Evolutionary conservation across 2,888 invertebrate genomes (phyloP).

Genomic region (Pammene aurita): DNA sequence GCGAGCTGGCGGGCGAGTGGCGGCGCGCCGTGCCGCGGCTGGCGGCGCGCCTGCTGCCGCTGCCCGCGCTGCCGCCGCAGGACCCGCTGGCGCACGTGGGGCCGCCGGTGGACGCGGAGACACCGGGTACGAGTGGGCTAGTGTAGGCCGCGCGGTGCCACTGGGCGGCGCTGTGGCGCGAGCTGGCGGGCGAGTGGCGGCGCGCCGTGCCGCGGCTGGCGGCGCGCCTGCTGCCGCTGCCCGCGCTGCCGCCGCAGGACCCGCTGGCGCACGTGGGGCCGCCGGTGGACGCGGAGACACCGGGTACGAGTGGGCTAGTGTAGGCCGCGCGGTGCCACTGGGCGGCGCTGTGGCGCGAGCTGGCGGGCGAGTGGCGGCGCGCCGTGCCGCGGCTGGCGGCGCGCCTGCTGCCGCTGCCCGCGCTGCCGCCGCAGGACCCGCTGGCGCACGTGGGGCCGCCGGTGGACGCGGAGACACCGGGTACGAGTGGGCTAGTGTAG

Average conservation of each 20-base stretch:
- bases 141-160: constrained; percentile 50
- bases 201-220: no score
- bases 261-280: constrained; percentile 35
- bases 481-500: no score
- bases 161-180: constrained; percentile 53
- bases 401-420: constrained; percentile 57
- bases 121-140: no score
- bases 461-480: constrained; percentile 48
- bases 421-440: constrained; percentile 46
- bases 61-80: constrained; percentile 51
- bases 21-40: no score
- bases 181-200: constrained; percentile 54
- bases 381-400: no score
- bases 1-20: constrained; percentile 55
- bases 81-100: constrained; percentile 38
- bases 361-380: constrained; percentile 55
- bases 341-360: constrained; percentile 54
- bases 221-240: constrained; percentile 57
- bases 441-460: constrained; percentile 31
- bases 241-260: constrained; percentile 49
- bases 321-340: constrained; percentile 49
- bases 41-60: constrained; percentile 57
- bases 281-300: constrained; percentile 46
- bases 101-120: constrained; percentile 45
- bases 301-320: no score